Percentiles rank a stretch among this genome's conserved stretches.
phyloP scores from a whole-genome alignment of 2,113 vertebrate species.

The Tachuris rubrigastra region DNA sequence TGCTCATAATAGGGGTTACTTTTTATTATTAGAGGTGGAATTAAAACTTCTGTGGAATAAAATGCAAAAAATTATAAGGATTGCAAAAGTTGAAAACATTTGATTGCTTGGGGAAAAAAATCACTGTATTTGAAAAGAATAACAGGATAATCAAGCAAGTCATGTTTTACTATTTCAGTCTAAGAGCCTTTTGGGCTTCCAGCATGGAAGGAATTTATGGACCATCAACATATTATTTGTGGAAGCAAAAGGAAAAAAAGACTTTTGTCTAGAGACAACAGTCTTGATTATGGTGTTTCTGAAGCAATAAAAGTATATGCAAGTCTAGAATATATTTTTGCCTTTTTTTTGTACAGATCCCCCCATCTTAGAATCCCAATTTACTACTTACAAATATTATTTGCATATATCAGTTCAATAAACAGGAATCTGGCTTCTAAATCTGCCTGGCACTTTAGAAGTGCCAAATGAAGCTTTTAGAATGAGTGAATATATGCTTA shows the following conservation, averaged over 20 bases:
- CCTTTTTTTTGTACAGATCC: not conserved
- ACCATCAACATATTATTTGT: slow-evolving; percentile 11
- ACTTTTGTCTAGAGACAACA: slow-evolving; percentile 12
- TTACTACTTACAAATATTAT: slow-evolving; percentile 13
- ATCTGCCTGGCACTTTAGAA: not conserved
- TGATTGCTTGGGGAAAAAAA: not conserved
- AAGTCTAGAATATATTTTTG: slow-evolving; percentile 5
- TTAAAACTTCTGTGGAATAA: not conserved
- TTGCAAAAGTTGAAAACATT: slow-evolving; percentile 14
- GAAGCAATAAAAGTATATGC: not conserved
- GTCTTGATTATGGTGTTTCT: slow-evolving; percentile 14
- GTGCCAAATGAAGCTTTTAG: slow-evolving; percentile 4
- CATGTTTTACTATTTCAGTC: not conserved
- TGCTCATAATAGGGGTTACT: not conserved
- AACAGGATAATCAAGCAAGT: slow-evolving; percentile 23
- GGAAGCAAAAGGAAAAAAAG: not conserved
- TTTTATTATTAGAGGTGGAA: not conserved
- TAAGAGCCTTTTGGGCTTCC: slow-evolving; percentile 8
- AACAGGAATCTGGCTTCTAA: slow-evolving; percentile 21
- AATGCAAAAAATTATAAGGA: not conserved
- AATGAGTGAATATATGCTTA: slow-evolving; percentile 7
- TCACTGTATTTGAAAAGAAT: not conserved
- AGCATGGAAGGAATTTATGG: slow-evolving; percentile 21
- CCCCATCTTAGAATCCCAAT: not conserved
- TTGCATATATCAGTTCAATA: not conserved